Evolutionary conservation across 2,888 invertebrate species (phyloP).

Genomic region (Conistra vaccinii): DNA sequence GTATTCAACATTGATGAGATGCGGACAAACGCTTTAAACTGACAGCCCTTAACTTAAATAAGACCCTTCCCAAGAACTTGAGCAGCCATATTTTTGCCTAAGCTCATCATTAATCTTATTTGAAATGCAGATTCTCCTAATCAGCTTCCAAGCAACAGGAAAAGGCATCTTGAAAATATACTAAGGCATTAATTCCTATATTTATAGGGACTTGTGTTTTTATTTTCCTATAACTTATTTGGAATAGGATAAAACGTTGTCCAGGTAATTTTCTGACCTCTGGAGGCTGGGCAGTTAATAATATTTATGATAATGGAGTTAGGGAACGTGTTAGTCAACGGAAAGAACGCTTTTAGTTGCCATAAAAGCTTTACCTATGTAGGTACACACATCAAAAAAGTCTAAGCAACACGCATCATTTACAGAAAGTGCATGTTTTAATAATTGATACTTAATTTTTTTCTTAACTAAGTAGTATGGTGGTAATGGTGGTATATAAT

Average conservation of each 20-base stretch:
- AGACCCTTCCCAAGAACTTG: slow-evolving; percentile 19
- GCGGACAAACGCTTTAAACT: slow-evolving; percentile 5
- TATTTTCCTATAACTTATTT: slow-evolving; percentile 50
- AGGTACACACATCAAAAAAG: too few species aligned
- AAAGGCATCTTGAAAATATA: slow-evolving; percentile 45
- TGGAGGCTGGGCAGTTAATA: slow-evolving; percentile 16
- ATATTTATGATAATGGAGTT: slow-evolving; percentile 47
- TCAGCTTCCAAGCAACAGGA: slow-evolving; percentile 42
- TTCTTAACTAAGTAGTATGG: too few species aligned
- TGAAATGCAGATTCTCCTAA: slow-evolving; percentile 47
- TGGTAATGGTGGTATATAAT: too few species aligned
- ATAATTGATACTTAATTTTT: too few species aligned
- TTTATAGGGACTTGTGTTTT: slow-evolving; percentile 43
- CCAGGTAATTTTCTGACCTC: slow-evolving; percentile 33
- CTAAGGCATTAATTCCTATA: slow-evolving; percentile 36
- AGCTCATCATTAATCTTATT: slow-evolving; percentile 53
- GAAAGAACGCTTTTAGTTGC: slow-evolving; percentile 9
- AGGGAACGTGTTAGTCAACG: slow-evolving; percentile 8
- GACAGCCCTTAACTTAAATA: slow-evolving; percentile 18
- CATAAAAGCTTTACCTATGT: slow-evolving; percentile 8
- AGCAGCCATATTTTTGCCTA: slow-evolving; percentile 37
- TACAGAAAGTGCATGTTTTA: too few species aligned
- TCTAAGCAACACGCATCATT: too few species aligned
- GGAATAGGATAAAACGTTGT: slow-evolving; percentile 41
- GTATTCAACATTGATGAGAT: slow-evolving; percentile 38